These are phyloP conservation scores for Choloepus didactylus DNA, from an alignment of 2,797 vertebrate genomes.

Conservation along the genomic window DNA sequence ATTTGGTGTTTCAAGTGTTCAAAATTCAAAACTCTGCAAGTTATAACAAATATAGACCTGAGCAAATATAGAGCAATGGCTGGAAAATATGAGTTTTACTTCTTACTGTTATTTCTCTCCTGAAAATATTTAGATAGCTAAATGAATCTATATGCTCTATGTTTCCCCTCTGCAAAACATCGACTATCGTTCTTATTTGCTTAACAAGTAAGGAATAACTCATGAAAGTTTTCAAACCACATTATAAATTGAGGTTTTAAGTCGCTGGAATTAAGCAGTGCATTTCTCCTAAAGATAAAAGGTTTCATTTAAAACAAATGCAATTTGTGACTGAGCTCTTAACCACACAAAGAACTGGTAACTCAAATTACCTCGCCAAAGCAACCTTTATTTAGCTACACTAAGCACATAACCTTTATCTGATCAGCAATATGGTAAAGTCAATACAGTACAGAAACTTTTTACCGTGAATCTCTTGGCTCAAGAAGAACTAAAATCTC, in stretches of 20 bases:
- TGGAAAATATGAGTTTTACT: constrained; percentile 19
- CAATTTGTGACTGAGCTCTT: constrained; percentile 27
- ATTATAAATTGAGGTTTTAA: background rate
- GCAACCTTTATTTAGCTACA: background rate
- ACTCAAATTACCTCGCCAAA: background rate
- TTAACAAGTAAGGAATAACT: constrained; percentile 16
- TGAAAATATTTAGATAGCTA: constrained; percentile 35
- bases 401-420: background rate
- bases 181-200: background rate
- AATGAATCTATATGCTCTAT: background rate
- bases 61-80: background rate
- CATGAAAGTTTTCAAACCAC: background rate
- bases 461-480: background rate
- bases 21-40: background rate
- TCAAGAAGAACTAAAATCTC: constrained; percentile 25
- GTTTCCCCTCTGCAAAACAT: background rate
- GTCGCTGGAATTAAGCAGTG: background rate
- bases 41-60: background rate
- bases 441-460: background rate
- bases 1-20: background rate
- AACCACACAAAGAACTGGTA: constrained; percentile 17
- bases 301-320: constrained; percentile 66
- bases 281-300: constrained; percentile 34
- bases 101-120: constrained; percentile 10
- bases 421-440: background rate